phyloP scores from a whole-genome alignment of 2,888 invertebrate genomes.

The Spisula solida region DNA sequence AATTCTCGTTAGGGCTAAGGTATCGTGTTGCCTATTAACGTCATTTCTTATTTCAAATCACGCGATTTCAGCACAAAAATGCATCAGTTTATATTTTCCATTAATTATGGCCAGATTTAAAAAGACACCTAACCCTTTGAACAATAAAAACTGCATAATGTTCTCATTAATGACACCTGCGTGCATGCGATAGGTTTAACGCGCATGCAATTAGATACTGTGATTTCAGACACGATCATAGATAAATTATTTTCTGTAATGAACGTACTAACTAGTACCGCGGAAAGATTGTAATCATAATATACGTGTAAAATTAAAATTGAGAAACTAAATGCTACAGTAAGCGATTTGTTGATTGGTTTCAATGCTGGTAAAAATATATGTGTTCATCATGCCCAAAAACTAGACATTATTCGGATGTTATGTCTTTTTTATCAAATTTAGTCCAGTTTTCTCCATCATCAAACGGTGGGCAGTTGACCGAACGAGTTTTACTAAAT shows the following conservation, averaged over 20 bases:
- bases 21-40: not conserved
- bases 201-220: conserved; percentile 23
- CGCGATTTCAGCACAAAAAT: conserved; percentile 3
- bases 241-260: conserved; percentile 14
- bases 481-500: too few relatives aligned
- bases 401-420: too few relatives aligned
- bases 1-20: not conserved
- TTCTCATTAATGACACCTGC: not conserved
- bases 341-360: not conserved
- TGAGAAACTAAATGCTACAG: not conserved
- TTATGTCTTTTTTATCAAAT: too few relatives aligned
- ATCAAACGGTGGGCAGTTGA: too few relatives aligned
- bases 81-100: not conserved
- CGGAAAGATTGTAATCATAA: not conserved
- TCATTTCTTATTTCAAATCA: conserved; percentile 12
- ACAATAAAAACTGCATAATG: conserved; percentile 16
- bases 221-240: not conserved
- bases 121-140: not conserved
- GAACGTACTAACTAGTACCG: not conserved
- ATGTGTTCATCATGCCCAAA: not conserved
- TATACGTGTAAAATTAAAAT: not conserved
- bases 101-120: not conserved
- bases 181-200: not conserved
- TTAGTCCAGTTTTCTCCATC: too few relatives aligned
- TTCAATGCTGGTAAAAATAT: not conserved